A percentile compares a stretch with the other conserved stretches of the same genome.
Conservation (phyloP, 2,797 vertebrate genomes). For the Eleutherodactylus coqui region DNA sequence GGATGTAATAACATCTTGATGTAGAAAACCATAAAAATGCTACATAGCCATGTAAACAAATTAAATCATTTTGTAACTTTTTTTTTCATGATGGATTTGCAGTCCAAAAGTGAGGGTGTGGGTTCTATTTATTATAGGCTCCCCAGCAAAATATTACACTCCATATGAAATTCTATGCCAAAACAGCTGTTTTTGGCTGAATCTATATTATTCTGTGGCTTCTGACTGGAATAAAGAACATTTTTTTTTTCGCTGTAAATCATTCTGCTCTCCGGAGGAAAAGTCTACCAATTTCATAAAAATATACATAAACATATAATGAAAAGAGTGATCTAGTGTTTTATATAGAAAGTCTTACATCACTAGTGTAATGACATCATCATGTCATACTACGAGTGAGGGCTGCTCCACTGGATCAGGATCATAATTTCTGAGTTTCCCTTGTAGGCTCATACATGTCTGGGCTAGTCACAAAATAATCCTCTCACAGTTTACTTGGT, state of each 20-base stretch:
- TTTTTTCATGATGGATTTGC: constrained; percentile 73
- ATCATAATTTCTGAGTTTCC: constrained; percentile 67
- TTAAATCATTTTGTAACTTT: constrained; percentile 76
- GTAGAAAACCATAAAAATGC: constrained; percentile 76
- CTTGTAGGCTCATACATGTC: constrained; percentile 69
- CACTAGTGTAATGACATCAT: constrained; percentile 54
- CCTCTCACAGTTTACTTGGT: constrained; percentile 67
- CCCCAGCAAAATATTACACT: constrained; percentile 65
- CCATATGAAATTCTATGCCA: constrained; percentile 57
- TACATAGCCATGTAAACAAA: constrained; percentile 76
- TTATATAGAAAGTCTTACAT: constrained; percentile 41
- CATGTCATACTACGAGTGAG: constrained; percentile 63
- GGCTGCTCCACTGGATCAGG: constrained; percentile 66
- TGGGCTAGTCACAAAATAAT: constrained; percentile 73
- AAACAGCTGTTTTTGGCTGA: constrained; percentile 41
- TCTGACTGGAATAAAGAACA: constrained; percentile 24
- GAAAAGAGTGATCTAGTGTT: constrained; percentile 16
- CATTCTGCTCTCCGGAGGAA: constrained; percentile 11
- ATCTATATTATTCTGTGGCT: constrained; percentile 51
- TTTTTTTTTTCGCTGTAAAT: constrained; percentile 28
- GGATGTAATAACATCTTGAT: constrained; percentile 79
- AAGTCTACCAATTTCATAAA: constrained; percentile 30
- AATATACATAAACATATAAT: constrained; percentile 9
- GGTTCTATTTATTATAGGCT: constrained; percentile 68
- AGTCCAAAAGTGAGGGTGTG: constrained; percentile 68